These are phyloP conservation scores for Sorex fumeus DNA, from an alignment of 2,113 vertebrate genomes.

Conservation along the genomic window DNA sequence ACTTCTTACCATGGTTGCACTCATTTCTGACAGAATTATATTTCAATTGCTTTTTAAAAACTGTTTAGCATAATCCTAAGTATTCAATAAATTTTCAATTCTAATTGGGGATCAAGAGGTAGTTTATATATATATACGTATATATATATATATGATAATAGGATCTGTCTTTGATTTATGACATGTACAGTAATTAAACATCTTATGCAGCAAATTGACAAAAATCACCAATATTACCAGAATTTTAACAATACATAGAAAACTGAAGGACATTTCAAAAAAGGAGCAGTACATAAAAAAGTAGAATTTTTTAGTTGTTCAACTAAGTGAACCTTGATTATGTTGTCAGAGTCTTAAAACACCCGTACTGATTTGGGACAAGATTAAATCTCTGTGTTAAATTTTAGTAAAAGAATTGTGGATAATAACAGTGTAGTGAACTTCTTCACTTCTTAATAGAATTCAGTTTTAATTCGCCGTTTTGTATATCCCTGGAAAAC, in stretches of 20 bases:
- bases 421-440: slow-evolving; percentile 32
- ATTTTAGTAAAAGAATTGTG: slow-evolving; percentile 38
- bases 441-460: background rate
- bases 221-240: background rate
- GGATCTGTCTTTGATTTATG: background rate
- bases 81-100: background rate
- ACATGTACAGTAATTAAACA: background rate
- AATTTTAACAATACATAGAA: background rate
- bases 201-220: background rate
- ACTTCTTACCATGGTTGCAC: background rate
- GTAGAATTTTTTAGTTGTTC: background rate
- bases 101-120: background rate
- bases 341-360: slow-evolving; percentile 13
- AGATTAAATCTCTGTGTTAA: slow-evolving; percentile 52
- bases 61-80: slow-evolving; percentile 15
- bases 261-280: background rate
- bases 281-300: background rate
- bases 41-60: background rate
- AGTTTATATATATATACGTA: background rate
- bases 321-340: background rate
- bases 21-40: background rate
- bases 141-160: background rate
- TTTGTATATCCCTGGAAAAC: background rate
- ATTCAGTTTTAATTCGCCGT: slow-evolving; percentile 11
- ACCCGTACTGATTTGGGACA: background rate